phyloP scores from a whole-genome alignment of 1,140 invertebrate species.

The Luehdorfia chinensis region DNA sequence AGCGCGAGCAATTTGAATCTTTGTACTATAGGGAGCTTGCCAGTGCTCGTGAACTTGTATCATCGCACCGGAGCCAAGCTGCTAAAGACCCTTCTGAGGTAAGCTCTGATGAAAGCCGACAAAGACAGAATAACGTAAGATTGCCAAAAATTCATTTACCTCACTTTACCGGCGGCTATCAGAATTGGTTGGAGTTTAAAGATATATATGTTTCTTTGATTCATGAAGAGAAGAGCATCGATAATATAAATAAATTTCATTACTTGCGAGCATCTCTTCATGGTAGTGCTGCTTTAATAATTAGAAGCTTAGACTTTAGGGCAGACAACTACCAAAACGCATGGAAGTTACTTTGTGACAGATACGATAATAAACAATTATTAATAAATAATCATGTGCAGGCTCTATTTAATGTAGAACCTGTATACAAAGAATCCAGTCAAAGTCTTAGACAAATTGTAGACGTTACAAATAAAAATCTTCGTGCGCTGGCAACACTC shows the following conservation, averaged over 20 bases:
- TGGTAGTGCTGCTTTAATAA: constrained; percentile 20
- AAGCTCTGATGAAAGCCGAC: not conserved
- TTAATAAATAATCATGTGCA: too few species aligned
- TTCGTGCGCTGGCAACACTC: too few species aligned
- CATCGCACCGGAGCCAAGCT: too few species aligned
- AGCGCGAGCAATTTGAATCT: not conserved
- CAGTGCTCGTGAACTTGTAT: not conserved
- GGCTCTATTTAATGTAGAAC: too few species aligned
- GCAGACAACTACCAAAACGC: constrained; percentile 23
- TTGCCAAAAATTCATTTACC: constrained; percentile 1
- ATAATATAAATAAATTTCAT: constrained; percentile 30
- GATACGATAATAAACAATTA: too few species aligned
- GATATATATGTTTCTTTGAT: constrained; percentile 23
- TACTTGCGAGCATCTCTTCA: constrained; percentile 23
- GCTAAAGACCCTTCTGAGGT: not conserved
- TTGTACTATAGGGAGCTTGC: not conserved
- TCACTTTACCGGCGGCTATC: constrained; percentile 14
- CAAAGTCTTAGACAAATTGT: too few species aligned
- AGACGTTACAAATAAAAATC: too few species aligned
- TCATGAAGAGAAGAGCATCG: constrained; percentile 20
- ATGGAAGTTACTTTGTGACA: too few species aligned
- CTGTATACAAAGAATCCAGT: too few species aligned
- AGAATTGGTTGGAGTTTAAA: constrained; percentile 17
- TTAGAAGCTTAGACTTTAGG: constrained; percentile 22
- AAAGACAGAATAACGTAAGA: too few species aligned